Evolutionary conservation across 2,888 invertebrate species (phyloP).

Genomic region (Drosophila koepferae): DNA sequence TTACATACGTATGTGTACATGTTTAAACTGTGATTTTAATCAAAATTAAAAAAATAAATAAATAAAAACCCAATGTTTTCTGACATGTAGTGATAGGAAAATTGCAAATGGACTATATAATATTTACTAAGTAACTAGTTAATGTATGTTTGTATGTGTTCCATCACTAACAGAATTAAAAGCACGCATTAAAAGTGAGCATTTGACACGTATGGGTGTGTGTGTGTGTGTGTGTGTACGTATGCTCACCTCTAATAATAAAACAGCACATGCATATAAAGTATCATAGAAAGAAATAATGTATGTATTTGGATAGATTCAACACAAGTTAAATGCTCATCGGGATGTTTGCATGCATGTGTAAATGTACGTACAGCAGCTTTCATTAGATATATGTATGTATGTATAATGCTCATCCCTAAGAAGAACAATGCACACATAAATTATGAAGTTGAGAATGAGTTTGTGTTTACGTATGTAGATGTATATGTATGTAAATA

Average conservation of each 20-base stretch:
- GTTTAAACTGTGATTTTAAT: constrained; percentile 10
- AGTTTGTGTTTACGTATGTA: background rate
- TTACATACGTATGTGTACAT: constrained; percentile 1
- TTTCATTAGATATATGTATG: background rate
- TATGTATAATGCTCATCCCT: background rate
- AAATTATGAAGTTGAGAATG: no score
- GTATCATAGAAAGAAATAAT: background rate
- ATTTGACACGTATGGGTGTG: background rate
- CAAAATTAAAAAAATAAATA: constrained; percentile 4
- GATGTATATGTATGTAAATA: background rate
- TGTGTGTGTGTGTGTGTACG: background rate
- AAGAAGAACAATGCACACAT: background rate
- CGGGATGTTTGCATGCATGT: background rate
- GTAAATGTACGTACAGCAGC: background rate
- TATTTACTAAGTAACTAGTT: background rate
- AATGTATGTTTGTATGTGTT: background rate
- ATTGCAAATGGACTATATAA: background rate
- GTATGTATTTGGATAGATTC: no score
- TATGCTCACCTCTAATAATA: background rate
- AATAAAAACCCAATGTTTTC: background rate
- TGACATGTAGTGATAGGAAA: background rate
- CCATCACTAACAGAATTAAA: background rate
- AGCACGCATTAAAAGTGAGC: background rate
- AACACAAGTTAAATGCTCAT: background rate
- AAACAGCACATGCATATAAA: background rate